phyloP scores from a whole-genome alignment of 23 tunicate genomes.

The Diplosoma virens region DNA sequence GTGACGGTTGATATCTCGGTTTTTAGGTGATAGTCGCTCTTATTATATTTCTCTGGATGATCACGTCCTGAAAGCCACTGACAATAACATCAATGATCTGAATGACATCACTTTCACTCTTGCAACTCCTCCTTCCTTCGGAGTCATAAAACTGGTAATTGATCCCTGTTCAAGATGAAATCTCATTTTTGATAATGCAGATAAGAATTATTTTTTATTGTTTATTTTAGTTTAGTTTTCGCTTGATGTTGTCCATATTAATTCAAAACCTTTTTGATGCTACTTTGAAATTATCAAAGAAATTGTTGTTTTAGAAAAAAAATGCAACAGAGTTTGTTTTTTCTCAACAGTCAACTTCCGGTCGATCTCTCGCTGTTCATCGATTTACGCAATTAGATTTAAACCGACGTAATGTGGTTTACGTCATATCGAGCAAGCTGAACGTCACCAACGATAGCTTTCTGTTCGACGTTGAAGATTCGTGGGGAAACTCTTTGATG shows the following conservation, averaged over 20 bases:
- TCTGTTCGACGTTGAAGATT: conserved; percentile 71
- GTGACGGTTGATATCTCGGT: too few relatives aligned
- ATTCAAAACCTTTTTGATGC: too few relatives aligned
- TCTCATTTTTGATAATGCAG: too few relatives aligned
- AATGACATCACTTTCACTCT: conserved; percentile 46
- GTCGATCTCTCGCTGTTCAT: neutral
- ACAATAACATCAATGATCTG: conserved; percentile 17
- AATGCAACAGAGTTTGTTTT: too few relatives aligned
- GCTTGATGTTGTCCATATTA: too few relatives aligned
- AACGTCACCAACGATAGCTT: conserved; percentile 81
- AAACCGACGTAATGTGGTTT: conserved; percentile 48
- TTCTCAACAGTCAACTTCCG: neutral
- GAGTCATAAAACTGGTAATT: conserved; percentile 46
- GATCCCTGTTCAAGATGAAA: too few relatives aligned
- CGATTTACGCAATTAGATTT: conserved; percentile 67
- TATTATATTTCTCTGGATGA: conserved; percentile 43
- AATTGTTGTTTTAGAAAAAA: too few relatives aligned
- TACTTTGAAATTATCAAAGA: too few relatives aligned
- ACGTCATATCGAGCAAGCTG: conserved; percentile 42
- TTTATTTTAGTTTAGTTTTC: too few relatives aligned
- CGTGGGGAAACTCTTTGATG: conserved; percentile 61
- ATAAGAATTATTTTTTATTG: too few relatives aligned
- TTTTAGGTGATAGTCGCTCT: neutral
- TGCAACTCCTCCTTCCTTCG: conserved; percentile 54
- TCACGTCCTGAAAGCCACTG: conserved; percentile 34